Evolutionary conservation across 2,113 vertebrate species (phyloP).

Genomic region (Gymnarchus niloticus): DNA sequence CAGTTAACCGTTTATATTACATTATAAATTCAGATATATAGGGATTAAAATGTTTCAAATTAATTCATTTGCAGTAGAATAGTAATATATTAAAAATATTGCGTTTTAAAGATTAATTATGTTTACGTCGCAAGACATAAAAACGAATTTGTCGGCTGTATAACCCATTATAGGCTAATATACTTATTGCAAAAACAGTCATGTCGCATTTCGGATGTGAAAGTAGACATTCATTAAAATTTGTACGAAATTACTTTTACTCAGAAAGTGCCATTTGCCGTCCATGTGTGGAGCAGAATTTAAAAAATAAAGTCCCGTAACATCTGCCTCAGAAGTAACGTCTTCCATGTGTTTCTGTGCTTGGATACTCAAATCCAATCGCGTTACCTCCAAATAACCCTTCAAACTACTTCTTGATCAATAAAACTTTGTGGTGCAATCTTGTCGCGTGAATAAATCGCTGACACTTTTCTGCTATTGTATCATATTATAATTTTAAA

Average conservation of each 20-base stretch:
- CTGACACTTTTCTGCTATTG: too few species aligned
- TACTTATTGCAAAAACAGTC: too few species aligned
- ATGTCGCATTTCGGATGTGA: too few species aligned
- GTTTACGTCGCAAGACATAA: neutral
- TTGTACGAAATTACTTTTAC: neutral
- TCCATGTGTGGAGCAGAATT: slow-evolving; percentile 19
- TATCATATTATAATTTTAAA: too few species aligned
- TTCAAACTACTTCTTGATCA: slow-evolving; percentile 12
- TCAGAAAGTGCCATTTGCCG: slow-evolving; percentile 5
- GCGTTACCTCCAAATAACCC: slow-evolving; percentile 11
- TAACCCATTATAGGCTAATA: too few species aligned
- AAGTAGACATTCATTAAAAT: neutral
- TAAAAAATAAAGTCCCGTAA: slow-evolving; percentile 9
- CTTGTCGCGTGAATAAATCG: neutral
- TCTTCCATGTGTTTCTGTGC: slow-evolving; percentile 28
- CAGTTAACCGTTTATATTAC: neutral
- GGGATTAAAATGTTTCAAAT: neutral
- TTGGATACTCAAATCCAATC: slow-evolving; percentile 17
- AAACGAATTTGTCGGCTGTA: too few species aligned
- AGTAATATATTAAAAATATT: neutral
- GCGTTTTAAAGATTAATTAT: neutral
- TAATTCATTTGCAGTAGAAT: neutral
- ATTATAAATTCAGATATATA: neutral
- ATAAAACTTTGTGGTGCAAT: neutral
- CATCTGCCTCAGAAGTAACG: slow-evolving; percentile 25